Evolutionary conservation across 2,797 vertebrate genomes (phyloP), one percentile per base, ranked within the genome.

Genomic region (Echeneis naucrates): DNA sequence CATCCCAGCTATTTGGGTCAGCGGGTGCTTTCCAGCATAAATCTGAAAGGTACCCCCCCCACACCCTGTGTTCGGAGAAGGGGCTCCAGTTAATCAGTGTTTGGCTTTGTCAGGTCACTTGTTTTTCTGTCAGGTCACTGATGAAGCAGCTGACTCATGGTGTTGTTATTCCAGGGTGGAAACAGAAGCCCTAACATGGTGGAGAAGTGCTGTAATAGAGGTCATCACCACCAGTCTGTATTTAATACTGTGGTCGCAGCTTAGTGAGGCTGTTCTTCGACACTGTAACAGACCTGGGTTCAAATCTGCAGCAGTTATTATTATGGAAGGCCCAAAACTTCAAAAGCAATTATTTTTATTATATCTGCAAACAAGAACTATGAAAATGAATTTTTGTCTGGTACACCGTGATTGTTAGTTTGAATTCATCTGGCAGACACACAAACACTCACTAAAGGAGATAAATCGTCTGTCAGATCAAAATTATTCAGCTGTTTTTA

Each of bases 221-320:
- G 44, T 61, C 47, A 60, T 71, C 65, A 16, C 50, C 54, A 17
- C 62, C 44, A 58, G 54, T 72, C 32, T 84, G 83, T 87, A 66
- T 63, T 84, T 82, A 48, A 59, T 60, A 62, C 70, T 77, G 70
- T 56, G 57, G 78, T 84, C 78, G 71, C 81, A 74, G 76, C 58
- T 83, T 82, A 64, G 78, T 74, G 50, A 78, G 74, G 72, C 54
- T 86, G 75, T 85, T 83, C 84, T 84, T 84, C 61, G 64, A 73
- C 66, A 71, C 68, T 81, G 77, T 71, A 73, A 40, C 73, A 79
- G 86, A 81, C 75, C 75, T 87, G 84, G 79, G 80, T 58, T 82
- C 5, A 74, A 84, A 80, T 23, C 47, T 37, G 71, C 60, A 67
- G 47, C 33, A 66, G 30, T 37, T 2, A 2, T 47, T 32, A 40